These are phyloP conservation scores for Calonectris borealis DNA, from an alignment of 2,113 vertebrate species.

Conservation along the genomic window DNA sequence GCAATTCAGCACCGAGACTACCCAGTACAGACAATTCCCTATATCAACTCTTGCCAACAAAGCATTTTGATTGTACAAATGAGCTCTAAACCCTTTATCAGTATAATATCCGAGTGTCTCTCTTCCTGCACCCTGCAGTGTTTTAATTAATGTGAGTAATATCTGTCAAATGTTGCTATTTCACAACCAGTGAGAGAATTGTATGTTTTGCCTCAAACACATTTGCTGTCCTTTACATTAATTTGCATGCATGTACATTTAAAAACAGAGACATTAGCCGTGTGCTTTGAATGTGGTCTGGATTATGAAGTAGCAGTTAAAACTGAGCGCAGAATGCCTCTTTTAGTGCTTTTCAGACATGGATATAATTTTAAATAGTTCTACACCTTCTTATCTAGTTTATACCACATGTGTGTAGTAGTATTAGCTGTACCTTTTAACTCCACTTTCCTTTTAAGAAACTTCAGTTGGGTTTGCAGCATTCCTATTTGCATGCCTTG, in stretches of 20 bases:
- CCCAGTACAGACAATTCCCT: not conserved
- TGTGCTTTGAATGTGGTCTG: rapidly evolving
- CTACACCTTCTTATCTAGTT: not conserved
- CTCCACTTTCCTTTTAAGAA: no score
- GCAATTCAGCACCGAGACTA: not conserved
- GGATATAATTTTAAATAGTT: not conserved
- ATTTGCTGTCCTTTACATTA: not conserved
- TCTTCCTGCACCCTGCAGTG: not conserved
- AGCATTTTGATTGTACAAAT: not conserved
- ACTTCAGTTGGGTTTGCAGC: not conserved
- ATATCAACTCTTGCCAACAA: rapidly evolving
- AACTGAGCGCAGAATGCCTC: not conserved
- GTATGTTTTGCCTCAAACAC: not conserved
- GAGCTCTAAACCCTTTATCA: not conserved
- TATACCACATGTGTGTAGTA: rapidly evolving
- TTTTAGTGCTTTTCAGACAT: not conserved
- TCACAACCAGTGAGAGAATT: not conserved
- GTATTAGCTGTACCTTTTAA: not conserved
- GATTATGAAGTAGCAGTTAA: not conserved
- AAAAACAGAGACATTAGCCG: not conserved
- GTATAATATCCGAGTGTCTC: rapidly evolving
- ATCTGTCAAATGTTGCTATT: not conserved
- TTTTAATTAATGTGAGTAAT: not conserved
- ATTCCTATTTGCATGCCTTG: not conserved
- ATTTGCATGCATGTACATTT: not conserved